Base-by-base conservation (phyloP, 2,113 vertebrate species). In the Taxidea taxus region DNA sequence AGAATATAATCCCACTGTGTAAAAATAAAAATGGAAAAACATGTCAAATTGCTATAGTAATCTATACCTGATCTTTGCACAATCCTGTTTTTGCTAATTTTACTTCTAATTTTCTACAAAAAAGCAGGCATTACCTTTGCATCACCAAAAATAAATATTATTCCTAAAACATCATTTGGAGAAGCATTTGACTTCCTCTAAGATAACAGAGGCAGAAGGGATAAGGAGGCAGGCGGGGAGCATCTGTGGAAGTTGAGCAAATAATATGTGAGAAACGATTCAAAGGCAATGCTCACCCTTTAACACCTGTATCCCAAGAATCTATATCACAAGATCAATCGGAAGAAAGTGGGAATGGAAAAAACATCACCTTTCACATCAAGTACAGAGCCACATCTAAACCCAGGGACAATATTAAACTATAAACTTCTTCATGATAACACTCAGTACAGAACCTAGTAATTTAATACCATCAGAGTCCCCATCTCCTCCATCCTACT, bases 11-110 rank as follows among this genome's bases (percentile, higher is more conserved):
- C 39, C 31, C 25, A 94, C 77, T 34, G 16, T 51, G 72, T 95
- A 94, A 94, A 96, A 91, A 66, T 49, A 81, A 86, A 95, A 78
- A 86, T 42, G 8, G 23, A 80, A 92, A 25, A 85, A 54, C 77
- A 49, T 62, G n/a, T 70, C 25, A 78, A 89, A 83, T 4, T 47
- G 58, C 62, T 54, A 97, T 29, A 27, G 8, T 81, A 96, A 54
- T 54, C 27, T 68, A 54, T 5, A 90, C 15, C 49, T 75, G 12
- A 92, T 66, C 29, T 77, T 42, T 89, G 34, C 3, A 74, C 9
- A 96, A 93, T 78, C 34, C 77, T 89, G 37, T n/a, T 81, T 95
- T 87, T 62, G 34, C 12, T 84, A 29, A 29, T 39, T 87, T 94
- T 77, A 72, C 68, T 96, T 82, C 34, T 66, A 44, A 77, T 82